Percentiles rank a stretch among this genome's conserved stretches.
phyloP scores from a whole-genome alignment of 2,797 vertebrate species.

The Yasuhikotakia modesta region DNA sequence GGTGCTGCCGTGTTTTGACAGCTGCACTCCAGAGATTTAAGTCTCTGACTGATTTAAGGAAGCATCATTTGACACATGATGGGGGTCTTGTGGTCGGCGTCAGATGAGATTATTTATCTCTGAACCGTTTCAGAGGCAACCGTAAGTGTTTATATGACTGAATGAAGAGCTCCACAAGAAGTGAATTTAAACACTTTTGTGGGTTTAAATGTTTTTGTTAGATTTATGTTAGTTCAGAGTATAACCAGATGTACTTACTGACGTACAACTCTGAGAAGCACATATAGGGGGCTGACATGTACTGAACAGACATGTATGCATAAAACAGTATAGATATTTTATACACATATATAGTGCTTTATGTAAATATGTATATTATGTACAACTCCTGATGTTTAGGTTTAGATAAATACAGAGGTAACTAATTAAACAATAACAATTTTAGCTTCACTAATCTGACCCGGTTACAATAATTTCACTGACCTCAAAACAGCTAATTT shows the following conservation, averaged over 20 bases:
- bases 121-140: constrained; percentile 58
- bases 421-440: not conserved
- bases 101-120: constrained; percentile 65
- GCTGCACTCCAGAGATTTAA: constrained; percentile 67
- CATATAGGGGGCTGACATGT: constrained; percentile 29
- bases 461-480: not conserved
- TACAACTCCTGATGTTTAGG: too few relatives aligned
- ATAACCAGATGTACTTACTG: constrained; percentile 45
- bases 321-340: too few relatives aligned
- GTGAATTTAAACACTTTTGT: constrained; percentile 57
- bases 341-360: too few relatives aligned
- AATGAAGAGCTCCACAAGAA: constrained; percentile 50
- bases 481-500: not conserved
- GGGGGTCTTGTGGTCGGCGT: constrained; percentile 59
- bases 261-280: not conserved
- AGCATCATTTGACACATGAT: constrained; percentile 62
- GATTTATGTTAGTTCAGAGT: constrained; percentile 15
- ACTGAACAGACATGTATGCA: not conserved
- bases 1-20: constrained; percentile 72
- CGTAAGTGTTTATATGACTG: constrained; percentile 62
- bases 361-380: too few relatives aligned
- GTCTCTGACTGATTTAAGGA: constrained; percentile 74
- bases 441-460: not conserved
- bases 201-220: constrained; percentile 19
- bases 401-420: too few relatives aligned